Evolutionary conservation across 2,888 invertebrate genomes (phyloP).

Genomic region (Auanema freiburgensis): DNA sequence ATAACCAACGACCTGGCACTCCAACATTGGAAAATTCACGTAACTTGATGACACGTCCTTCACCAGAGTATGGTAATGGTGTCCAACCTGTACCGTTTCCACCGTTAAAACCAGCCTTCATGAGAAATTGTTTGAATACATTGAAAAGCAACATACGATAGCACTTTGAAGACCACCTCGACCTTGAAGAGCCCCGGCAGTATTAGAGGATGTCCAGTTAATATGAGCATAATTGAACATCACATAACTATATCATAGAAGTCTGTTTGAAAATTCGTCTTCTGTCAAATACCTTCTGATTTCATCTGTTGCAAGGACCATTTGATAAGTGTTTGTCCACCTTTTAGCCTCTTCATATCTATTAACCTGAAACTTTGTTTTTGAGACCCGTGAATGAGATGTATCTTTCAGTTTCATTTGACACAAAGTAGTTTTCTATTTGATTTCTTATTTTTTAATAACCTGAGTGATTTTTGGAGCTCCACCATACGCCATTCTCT

Average conservation of each 20-base stretch:
- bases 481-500: constrained; percentile 70
- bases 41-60: constrained; percentile 14
- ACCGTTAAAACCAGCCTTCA: constrained; percentile 92
- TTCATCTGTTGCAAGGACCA: constrained; percentile 88
- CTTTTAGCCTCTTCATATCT: constrained; percentile 45
- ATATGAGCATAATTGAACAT: constrained; percentile 90
- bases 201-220: constrained; percentile 87
- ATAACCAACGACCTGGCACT: constrained; percentile 79
- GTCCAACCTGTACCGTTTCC: constrained; percentile 78
- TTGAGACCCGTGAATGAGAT: no score
- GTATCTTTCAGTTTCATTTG: no score
- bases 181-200: constrained; percentile 72
- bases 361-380: constrained; percentile 28
- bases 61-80: constrained; percentile 24
- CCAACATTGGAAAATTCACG: constrained; percentile 21
- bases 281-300: constrained; percentile 64
- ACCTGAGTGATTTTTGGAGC: constrained; percentile 45
- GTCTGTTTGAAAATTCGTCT: no score
- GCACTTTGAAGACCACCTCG: constrained; percentile 52
- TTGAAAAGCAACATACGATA: constrained; percentile 22
- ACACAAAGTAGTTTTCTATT: background rate
- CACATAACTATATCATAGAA: constrained; percentile 78
- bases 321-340: constrained; percentile 80
- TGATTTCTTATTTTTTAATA: constrained; percentile 11
- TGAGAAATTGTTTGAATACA: no score